These are phyloP conservation scores for Botia almorhae DNA, from an alignment of 2,797 vertebrate species.

Conservation along the genomic window DNA sequence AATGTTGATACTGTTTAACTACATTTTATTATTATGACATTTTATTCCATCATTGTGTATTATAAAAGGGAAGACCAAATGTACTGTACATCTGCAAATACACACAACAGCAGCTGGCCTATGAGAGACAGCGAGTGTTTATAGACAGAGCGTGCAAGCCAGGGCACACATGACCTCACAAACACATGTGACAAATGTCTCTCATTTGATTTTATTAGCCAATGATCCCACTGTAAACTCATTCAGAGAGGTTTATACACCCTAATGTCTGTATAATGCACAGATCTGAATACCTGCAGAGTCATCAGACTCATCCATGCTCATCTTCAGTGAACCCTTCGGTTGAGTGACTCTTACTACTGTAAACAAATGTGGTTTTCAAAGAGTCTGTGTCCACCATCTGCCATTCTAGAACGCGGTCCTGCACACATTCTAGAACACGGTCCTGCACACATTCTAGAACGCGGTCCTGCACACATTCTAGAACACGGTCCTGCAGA, in stretches of 20 bases:
- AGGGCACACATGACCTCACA: neutral
- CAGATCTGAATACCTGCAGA: no score
- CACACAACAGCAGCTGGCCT: conserved; percentile 39
- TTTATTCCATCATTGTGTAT: conserved; percentile 28
- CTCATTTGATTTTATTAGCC: neutral
- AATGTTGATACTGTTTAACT: conserved; percentile 11
- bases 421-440: conserved; percentile 16
- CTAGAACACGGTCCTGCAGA: no score
- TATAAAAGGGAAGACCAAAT: conserved; percentile 6
- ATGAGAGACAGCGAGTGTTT: neutral
- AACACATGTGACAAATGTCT: conserved; percentile 22
- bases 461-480: no score
- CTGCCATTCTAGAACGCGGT: neutral
- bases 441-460: no score
- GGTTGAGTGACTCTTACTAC: neutral
- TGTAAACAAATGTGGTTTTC: neutral
- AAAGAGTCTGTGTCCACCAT: neutral
- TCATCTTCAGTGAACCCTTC: neutral
- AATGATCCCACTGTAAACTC: conserved; percentile 1
- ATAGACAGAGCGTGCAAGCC: conserved; percentile 9
- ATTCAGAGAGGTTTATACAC: conserved; percentile 3
- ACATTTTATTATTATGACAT: neutral
- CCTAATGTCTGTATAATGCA: conserved; percentile 18
- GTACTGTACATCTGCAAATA: conserved; percentile 42
- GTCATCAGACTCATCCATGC: no score